Percentiles rank a stretch among this genome's conserved stretches.
Evolutionary conservation across 2,113 vertebrate genomes (phyloP).

Genomic region (Nycticorax nycticorax): DNA sequence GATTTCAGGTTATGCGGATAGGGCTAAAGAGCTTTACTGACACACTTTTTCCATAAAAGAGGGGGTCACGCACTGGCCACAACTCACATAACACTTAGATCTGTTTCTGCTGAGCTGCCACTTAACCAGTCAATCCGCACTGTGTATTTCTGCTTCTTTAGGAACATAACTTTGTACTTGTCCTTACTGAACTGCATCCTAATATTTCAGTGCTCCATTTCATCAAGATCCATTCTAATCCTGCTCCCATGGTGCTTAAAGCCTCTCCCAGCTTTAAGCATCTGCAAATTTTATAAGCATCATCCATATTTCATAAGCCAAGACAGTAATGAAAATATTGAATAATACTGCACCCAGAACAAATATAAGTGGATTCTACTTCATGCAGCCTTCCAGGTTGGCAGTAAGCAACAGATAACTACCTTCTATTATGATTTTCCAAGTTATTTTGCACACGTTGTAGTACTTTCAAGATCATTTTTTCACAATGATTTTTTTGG

Average conservation of each 20-base stretch:
- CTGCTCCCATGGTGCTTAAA: not conserved
- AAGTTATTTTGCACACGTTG: not conserved
- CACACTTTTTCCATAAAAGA: not conserved
- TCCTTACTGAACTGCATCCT: not conserved
- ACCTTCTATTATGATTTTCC: not conserved
- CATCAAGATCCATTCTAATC: not conserved
- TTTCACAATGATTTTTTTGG: not conserved
- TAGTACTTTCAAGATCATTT: not conserved
- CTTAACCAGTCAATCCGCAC: not conserved
- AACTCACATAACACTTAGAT: not conserved
- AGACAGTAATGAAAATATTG: conserved; percentile 41
- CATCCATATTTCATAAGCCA: conserved; percentile 52
- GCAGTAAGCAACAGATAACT: conserved; percentile 14
- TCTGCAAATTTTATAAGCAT: conserved; percentile 43
- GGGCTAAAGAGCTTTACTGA: not conserved
- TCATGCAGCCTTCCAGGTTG: not conserved
- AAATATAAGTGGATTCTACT: not conserved
- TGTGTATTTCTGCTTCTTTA: not conserved
- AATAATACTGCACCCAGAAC: not conserved
- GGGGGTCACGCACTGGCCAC: not conserved
- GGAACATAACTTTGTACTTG: not conserved
- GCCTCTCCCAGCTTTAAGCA: not conserved
- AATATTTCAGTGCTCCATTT: not conserved
- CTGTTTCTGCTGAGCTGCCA: not conserved
- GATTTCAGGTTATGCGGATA: not conserved